These are phyloP conservation scores for Nemapogon koenigi DNA, from an alignment of 2,888 invertebrate species.

Conservation along the genomic window DNA sequence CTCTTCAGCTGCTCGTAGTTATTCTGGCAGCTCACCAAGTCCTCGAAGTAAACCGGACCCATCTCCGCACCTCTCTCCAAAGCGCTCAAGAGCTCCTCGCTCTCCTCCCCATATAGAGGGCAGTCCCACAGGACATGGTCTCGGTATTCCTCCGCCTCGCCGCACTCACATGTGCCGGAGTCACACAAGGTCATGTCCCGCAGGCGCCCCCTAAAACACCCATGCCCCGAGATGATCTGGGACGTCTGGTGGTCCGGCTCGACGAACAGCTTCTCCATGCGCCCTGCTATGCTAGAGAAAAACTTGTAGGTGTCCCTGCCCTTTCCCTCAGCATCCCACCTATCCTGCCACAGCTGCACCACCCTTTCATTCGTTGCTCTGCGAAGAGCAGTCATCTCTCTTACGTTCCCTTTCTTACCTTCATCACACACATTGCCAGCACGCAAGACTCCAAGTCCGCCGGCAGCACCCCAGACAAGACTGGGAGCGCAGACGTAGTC, in stretches of 20 bases:
- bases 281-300: slow-evolving; percentile 1
- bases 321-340: not conserved
- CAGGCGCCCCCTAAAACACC: slow-evolving; percentile 3
- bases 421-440: not conserved
- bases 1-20: not conserved
- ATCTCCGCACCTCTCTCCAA: too few relatives aligned
- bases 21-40: slow-evolving; percentile 2
- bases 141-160: too few relatives aligned
- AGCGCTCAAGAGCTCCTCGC: too few relatives aligned
- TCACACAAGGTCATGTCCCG: too few relatives aligned
- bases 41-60: slow-evolving; percentile 8
- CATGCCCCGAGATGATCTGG: slow-evolving; percentile 6
- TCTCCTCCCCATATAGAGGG: too few relatives aligned
- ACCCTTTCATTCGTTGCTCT: not conserved
- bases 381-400: not conserved
- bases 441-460: slow-evolving; percentile 3
- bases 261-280: not conserved
- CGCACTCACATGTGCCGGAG: too few relatives aligned
- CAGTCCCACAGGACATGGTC: too few relatives aligned
- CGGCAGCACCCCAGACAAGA: slow-evolving; percentile 4
- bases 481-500: slow-evolving; percentile 4
- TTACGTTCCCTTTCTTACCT: not conserved
- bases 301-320: not conserved
- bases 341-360: not conserved
- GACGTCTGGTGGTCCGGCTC: not conserved